These are phyloP conservation scores for Zaprionus lineosus DNA, from an alignment of 2,888 invertebrate species.

Conservation along the genomic window DNA sequence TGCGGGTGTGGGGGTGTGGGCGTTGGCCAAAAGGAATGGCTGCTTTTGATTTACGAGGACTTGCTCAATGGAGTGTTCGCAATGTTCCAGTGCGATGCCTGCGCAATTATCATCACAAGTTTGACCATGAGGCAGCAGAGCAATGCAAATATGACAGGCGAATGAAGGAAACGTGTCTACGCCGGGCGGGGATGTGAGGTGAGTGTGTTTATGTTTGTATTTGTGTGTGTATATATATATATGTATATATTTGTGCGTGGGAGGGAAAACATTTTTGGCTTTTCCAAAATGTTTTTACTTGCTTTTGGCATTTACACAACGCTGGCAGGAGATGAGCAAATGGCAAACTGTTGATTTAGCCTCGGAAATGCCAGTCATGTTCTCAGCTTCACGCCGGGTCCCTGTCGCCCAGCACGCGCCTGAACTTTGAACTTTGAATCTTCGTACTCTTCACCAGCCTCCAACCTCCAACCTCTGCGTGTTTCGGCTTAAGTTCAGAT, in stretches of 20 bases:
- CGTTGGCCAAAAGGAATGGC: conserved; percentile 4
- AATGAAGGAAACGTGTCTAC: no score
- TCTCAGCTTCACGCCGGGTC: conserved; percentile 17
- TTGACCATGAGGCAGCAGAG: conserved; percentile 17
- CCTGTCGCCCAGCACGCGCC: conserved; percentile 46
- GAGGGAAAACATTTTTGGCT: conserved; percentile 14
- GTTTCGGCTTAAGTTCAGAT: background rate
- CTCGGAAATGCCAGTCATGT: conserved; percentile 58
- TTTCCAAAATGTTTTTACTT: conserved; percentile 23
- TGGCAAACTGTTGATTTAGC: conserved; percentile 72
- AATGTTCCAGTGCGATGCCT: conserved; percentile 45
- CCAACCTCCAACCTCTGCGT: background rate
- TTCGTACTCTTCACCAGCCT: background rate
- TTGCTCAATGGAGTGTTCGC: conserved; percentile 51
- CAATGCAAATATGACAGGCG: conserved; percentile 25
- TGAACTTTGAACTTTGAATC: conserved; percentile 65
- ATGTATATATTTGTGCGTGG: no score
- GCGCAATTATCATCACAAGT: conserved; percentile 59
- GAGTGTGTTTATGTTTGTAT: background rate
- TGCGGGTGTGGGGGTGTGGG: background rate
- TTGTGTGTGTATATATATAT: no score
- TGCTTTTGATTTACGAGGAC: conserved; percentile 58
- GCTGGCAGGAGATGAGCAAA: conserved; percentile 28
- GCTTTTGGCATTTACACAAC: conserved; percentile 44
- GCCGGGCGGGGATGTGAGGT: no score